phyloP scores from a whole-genome alignment of 2,888 invertebrate genomes.

The Ophion costatus region DNA sequence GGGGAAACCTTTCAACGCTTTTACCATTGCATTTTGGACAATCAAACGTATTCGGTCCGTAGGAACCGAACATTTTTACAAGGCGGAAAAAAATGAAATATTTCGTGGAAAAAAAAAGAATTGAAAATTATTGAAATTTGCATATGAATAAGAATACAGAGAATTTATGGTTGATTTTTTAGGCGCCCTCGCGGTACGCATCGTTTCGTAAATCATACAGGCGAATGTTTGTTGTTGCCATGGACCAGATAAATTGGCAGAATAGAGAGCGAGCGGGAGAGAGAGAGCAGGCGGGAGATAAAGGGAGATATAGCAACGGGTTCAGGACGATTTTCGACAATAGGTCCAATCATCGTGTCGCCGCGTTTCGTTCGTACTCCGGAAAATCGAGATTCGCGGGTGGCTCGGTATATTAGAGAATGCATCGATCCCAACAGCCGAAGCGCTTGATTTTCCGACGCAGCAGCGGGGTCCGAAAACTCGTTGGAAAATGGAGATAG shows the following conservation, averaged over 20 bases:
- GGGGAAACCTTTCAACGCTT: not conserved
- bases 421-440: constrained; percentile 29
- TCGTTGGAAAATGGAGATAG: constrained; percentile 46
- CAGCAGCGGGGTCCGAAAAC: constrained; percentile 53
- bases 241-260: constrained; percentile 29
- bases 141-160: not conserved
- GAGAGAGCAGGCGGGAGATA: not conserved
- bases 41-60: not conserved
- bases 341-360: constrained; percentile 59
- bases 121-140: constrained; percentile 12
- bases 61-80: not conserved
- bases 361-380: constrained; percentile 40
- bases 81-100: not conserved
- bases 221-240: constrained; percentile 49
- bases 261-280: not conserved
- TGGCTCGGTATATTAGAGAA: constrained; percentile 47
- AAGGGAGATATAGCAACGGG: not conserved
- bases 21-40: not conserved
- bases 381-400: constrained; percentile 52
- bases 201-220: constrained; percentile 28
- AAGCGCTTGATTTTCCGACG: constrained; percentile 40
- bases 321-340: constrained; percentile 57
- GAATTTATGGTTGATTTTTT: constrained; percentile 33
- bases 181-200: constrained; percentile 30
- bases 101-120: constrained; percentile 6